A percentile compares a stretch with the other conserved stretches of the same genome.
Conservation (phyloP, 2,113 vertebrate genomes). For the Passer montanus region DNA sequence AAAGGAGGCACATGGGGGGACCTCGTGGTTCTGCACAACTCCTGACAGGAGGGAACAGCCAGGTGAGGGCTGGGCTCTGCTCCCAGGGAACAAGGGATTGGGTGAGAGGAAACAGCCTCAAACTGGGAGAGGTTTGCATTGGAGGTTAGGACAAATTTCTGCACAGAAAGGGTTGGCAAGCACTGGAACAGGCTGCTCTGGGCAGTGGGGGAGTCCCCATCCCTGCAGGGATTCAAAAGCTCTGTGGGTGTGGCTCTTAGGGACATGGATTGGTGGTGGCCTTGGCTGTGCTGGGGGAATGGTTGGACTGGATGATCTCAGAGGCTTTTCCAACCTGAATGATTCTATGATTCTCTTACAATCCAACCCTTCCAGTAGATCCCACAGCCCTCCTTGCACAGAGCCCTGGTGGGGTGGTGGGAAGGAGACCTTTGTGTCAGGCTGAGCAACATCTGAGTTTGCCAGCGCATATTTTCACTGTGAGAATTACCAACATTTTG, state of each 20-base stretch:
- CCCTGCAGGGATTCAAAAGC: background rate
- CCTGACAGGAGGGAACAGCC: background rate
- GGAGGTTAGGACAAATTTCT: background rate
- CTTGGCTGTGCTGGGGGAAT: background rate
- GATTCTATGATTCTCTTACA: background rate
- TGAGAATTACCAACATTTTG: background rate
- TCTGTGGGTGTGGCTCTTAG: background rate
- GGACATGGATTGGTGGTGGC: background rate
- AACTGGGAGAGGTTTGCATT: background rate
- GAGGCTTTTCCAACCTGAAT: background rate
- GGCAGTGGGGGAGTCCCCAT: background rate
- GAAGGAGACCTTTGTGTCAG: background rate
- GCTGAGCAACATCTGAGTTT: background rate
- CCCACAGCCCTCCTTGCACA: background rate
- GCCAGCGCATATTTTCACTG: background rate
- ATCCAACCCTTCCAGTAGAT: background rate
- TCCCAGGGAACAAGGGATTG: background rate
- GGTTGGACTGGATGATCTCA: background rate
- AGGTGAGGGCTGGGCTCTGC: rapidly evolving
- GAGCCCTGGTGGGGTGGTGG: background rate
- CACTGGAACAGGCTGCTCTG: background rate
- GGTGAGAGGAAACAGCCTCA: background rate
- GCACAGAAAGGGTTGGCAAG: background rate
- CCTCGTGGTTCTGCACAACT: background rate
- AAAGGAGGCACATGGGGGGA: background rate